These are phyloP conservation scores for Crenuchus spilurus DNA, from an alignment of 2,797 vertebrate genomes.

Conservation along the genomic window DNA sequence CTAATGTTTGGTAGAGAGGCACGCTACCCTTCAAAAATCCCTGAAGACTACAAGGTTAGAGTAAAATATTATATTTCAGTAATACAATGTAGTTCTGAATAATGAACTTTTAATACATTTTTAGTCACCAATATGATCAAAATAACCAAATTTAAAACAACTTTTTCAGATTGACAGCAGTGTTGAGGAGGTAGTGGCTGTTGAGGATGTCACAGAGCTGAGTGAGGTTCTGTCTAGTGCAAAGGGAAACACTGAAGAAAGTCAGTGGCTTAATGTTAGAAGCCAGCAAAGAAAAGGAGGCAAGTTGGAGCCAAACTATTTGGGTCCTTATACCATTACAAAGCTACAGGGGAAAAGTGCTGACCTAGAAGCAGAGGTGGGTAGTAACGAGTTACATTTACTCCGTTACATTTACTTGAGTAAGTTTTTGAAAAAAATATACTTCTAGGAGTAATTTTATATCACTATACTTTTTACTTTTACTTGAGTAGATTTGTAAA, in stretches of 20 bases:
- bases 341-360: slow-evolving; percentile 2
- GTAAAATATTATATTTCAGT: background rate
- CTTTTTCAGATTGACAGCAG: slow-evolving; percentile 2
- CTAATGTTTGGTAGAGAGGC: background rate
- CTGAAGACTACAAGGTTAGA: background rate
- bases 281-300: slow-evolving; percentile 23
- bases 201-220: background rate
- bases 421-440: too few species aligned
- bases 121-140: background rate
- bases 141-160: background rate
- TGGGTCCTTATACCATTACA: slow-evolving; percentile 9
- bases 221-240: background rate
- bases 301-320: slow-evolving; percentile 11
- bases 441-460: too few species aligned
- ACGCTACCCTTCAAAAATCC: background rate
- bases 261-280: background rate
- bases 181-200: background rate
- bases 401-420: too few species aligned
- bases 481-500: too few species aligned
- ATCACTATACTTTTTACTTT: too few species aligned
- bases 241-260: background rate
- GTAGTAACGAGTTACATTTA: too few species aligned
- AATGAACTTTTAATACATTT: too few species aligned
- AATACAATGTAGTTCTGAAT: background rate
- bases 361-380: background rate